phyloP scores from a whole-genome alignment of 2,797 vertebrate genomes.

The Malacoraja senta region DNA sequence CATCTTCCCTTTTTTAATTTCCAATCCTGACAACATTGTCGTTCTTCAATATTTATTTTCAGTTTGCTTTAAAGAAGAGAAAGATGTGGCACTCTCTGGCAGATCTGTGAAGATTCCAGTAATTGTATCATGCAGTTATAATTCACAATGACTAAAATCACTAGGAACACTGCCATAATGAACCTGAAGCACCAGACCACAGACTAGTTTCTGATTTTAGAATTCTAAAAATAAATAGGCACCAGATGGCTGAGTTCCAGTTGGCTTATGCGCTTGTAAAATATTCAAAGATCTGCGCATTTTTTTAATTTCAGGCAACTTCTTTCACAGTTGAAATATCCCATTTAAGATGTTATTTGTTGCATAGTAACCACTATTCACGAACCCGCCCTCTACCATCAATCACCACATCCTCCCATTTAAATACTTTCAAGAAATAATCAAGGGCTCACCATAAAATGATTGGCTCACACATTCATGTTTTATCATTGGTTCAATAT shows the following conservation, averaged over 20 bases:
- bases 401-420: too few species aligned
- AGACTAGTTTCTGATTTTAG: background rate
- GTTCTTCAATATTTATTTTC: background rate
- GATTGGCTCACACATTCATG: background rate
- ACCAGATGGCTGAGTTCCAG: slow-evolving; percentile 35
- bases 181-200: background rate
- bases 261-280: background rate
- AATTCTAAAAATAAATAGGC: slow-evolving; percentile 31
- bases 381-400: too few species aligned
- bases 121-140: background rate
- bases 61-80: background rate
- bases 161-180: background rate
- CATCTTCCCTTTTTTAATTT: background rate
- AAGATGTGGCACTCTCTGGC: background rate
- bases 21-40: too few species aligned
- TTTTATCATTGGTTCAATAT: slow-evolving; percentile 18
- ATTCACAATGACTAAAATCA: slow-evolving; percentile 23
- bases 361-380: background rate
- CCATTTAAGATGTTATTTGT: slow-evolving; percentile 7
- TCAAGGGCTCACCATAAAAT: background rate
- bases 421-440: background rate
- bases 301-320: background rate
- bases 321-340: slow-evolving; percentile 27
- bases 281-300: background rate
- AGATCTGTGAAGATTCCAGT: background rate